phyloP scores from a whole-genome alignment of 2,113 vertebrate genomes.

The Chloropsis hardwickii region DNA sequence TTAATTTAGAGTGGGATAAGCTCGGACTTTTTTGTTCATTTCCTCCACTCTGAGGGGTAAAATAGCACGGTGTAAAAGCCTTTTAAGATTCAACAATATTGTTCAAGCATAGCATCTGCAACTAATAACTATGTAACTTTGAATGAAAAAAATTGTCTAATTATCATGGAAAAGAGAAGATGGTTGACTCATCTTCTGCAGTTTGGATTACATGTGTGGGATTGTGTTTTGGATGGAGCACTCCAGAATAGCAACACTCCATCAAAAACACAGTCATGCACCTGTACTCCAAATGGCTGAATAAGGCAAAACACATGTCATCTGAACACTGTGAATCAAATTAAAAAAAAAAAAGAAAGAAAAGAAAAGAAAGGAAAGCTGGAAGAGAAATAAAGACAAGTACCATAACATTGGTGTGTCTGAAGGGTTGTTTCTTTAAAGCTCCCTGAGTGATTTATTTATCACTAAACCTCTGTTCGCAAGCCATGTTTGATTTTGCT shows the following conservation, averaged over 20 bases:
- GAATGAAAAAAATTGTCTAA: conserved; percentile 49
- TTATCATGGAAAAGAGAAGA: conserved; percentile 49
- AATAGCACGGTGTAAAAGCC: not conserved
- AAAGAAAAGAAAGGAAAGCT: conserved; percentile 43
- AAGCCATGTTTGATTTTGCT: conserved; percentile 70
- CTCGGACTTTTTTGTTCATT: conserved; percentile 1
- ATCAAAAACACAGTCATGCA: conserved; percentile 80
- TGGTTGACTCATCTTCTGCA: conserved; percentile 71
- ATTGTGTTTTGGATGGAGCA: conserved; percentile 75
- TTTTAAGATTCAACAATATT: conserved; percentile 43
- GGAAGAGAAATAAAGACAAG: conserved; percentile 70
- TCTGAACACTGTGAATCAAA: conserved; percentile 66
- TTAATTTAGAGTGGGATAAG: not conserved
- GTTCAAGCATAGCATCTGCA: conserved; percentile 38
- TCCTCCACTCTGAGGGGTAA: not conserved
- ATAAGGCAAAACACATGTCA: conserved; percentile 82
- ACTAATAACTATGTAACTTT: conserved; percentile 32
- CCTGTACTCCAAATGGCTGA: conserved; percentile 82
- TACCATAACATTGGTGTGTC: conserved; percentile 37
- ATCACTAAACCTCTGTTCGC: conserved; percentile 67
- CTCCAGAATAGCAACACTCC: conserved; percentile 81
- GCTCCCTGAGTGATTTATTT: conserved; percentile 73
- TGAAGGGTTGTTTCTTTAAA: conserved; percentile 59
- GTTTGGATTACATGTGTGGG: conserved; percentile 78
- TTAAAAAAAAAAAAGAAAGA: conserved; percentile 15